phyloP scores from a whole-genome alignment of 2,113 vertebrate genomes.

The Prunella himalayana region DNA sequence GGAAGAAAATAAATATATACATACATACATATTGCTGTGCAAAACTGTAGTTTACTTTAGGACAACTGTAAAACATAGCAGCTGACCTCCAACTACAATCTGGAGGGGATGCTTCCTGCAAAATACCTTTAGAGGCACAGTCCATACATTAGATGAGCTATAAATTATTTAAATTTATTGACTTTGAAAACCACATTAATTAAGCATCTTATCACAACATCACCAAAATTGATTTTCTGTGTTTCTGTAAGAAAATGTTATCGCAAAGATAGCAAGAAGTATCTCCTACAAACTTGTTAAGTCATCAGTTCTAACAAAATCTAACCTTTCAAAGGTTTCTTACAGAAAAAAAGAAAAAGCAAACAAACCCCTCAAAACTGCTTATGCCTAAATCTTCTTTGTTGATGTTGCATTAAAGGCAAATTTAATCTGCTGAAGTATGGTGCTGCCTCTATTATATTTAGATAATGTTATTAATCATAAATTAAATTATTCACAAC shows the following conservation, averaged over 20 bases:
- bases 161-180: slow-evolving; percentile 55
- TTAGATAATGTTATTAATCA: slow-evolving; percentile 62
- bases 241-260: slow-evolving; percentile 22
- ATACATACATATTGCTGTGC: background rate
- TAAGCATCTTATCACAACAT: slow-evolving; percentile 54
- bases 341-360: background rate
- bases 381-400: slow-evolving; percentile 39
- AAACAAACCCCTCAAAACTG: slow-evolving; percentile 23
- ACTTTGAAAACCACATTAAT: slow-evolving; percentile 48
- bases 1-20: background rate
- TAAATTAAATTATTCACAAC: slow-evolving; percentile 51
- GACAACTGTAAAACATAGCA: background rate
- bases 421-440: slow-evolving; percentile 54
- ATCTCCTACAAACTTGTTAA: slow-evolving; percentile 47
- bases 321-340: slow-evolving; percentile 52
- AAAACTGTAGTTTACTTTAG: background rate
- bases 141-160: background rate
- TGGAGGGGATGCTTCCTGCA: background rate
- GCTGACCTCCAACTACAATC: slow-evolving; percentile 6
- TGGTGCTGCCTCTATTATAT: background rate
- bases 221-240: slow-evolving; percentile 42
- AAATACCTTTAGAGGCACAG: background rate
- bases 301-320: slow-evolving; percentile 58
- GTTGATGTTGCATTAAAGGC: slow-evolving; percentile 30
- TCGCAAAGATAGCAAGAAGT: background rate